Evolutionary conservation across 2,888 invertebrate species (phyloP).

Genomic region (Macrophya annulata): DNA sequence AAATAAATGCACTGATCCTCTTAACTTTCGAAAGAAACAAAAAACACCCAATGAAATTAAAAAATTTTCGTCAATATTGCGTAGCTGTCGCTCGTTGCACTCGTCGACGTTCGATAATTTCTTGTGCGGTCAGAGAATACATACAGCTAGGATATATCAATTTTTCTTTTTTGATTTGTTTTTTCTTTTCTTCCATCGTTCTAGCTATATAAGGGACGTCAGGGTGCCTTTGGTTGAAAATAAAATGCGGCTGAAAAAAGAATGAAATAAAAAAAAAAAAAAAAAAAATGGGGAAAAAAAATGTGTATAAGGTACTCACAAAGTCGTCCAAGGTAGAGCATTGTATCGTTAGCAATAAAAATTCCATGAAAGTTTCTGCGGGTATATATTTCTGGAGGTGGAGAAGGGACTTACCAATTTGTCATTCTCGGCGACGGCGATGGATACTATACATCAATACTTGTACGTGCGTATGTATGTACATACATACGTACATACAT

Average conservation of each 20-base stretch:
- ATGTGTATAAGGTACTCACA: background rate
- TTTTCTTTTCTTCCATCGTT: background rate
- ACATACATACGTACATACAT: too few relatives aligned
- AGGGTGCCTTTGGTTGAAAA: background rate
- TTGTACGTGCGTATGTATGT: background rate
- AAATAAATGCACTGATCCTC: too few relatives aligned
- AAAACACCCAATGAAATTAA: too few relatives aligned
- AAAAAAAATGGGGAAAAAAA: background rate
- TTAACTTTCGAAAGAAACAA: too few relatives aligned
- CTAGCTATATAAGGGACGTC: background rate
- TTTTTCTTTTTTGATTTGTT: background rate
- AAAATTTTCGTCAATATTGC: too few relatives aligned
- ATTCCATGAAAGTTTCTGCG: conserved; percentile 12
- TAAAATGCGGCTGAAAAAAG: background rate
- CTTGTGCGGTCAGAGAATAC: background rate
- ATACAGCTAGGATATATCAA: background rate
- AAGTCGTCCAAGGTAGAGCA: conserved; percentile 9
- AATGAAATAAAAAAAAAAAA: background rate
- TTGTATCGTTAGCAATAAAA: conserved; percentile 44
- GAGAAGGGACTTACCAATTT: conserved; percentile 32
- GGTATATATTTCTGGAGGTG: background rate
- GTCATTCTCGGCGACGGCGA: conserved; percentile 36
- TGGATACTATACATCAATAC: conserved; percentile 15
- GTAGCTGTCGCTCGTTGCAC: background rate
- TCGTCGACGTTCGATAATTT: background rate